Base-by-base conservation (phyloP, 1,140 invertebrate genomes). In the Cardiocondyla obscurior region DNA sequence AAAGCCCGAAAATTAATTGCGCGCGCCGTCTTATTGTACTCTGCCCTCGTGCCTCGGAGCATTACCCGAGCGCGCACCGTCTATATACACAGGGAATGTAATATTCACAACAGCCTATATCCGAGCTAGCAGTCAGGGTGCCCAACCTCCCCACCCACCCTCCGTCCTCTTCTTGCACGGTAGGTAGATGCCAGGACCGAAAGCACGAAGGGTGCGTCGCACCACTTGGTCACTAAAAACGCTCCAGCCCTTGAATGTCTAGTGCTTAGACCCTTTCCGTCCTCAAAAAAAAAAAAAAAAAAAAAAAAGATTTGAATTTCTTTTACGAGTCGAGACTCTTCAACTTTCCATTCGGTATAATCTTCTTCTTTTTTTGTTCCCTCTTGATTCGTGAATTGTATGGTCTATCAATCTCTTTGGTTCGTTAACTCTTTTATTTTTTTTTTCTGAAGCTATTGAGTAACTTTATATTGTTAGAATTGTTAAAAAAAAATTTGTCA, bases 61-160 rank as follows among this genome's bases (percentile, higher is more conserved):
- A 82, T 83, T 62, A 67, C 87, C 76, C 87, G 79, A 85, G 85
- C 88, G 81, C 86, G 84, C 85, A 84, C 85, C 84, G 72, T 85
- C 83, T 90, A 89, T 91, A 91, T 91, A 90, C 85, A 91, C 90
- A 72, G 89, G 90, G 91, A 93, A 93, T 93, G 93, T 92, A 93
- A 93, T 93, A 93, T 93, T 93, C 92, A 91, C 92, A 93, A 93
- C 92, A 93, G 90, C 88, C 91, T 89, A 89, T 91, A 90, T 89
- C 86, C 85, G 83, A 86, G 62, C 81, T 76, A 81, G 83, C 87
- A 86, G 90, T 88, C 89, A 89, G 90, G 85, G 89, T 91, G 81
- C 79, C 74, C 86, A 81, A 81, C 79, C 81, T 88, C 84, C n/a
- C n/a, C 85, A 81, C 81, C 79, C 73, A 79, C 30, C 77, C 57